Percentiles rank a stretch among this genome's conserved stretches.
Evolutionary conservation across 2,113 vertebrate species (phyloP).

Genomic region (Dromaius novaehollandiae): DNA sequence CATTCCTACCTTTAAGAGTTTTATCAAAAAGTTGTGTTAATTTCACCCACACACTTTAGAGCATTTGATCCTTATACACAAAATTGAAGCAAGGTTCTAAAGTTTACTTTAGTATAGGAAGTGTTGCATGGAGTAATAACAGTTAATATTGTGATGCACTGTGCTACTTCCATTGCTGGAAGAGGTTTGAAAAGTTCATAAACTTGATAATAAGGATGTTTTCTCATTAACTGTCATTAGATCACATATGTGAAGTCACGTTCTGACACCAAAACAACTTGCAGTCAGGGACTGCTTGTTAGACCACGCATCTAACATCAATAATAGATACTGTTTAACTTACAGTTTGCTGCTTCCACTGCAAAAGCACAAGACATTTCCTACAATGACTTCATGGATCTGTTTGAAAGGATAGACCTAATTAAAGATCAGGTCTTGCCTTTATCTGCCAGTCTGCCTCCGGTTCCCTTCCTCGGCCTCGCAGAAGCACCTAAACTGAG

Average conservation of each 20-base stretch:
- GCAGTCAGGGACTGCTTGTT: not conserved
- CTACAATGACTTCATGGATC: rapidly evolving
- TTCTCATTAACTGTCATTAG: not conserved
- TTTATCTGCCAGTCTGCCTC: not conserved
- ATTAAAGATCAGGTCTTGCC: not conserved
- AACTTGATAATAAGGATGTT: too few relatives aligned
- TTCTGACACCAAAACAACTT: not conserved
- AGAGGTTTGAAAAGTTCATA: too few relatives aligned
- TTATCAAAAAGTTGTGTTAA: not conserved
- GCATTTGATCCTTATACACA: not conserved
- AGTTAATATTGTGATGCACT: not conserved
- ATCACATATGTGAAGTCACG: not conserved
- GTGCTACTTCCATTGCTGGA: not conserved
- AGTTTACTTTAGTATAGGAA: not conserved
- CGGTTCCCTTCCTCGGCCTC: rapidly evolving
- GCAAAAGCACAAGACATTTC: not conserved
- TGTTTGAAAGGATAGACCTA: not conserved
- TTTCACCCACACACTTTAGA: not conserved
- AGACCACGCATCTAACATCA: not conserved
- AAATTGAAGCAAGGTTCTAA: not conserved
- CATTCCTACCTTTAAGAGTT: not conserved
- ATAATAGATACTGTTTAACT: not conserved
- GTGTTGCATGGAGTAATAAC: not conserved
- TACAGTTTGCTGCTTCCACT: not conserved
- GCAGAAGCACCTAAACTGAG: not conserved